These are phyloP conservation scores for Pagrus major DNA, from an alignment of 2,113 vertebrate species.

Conservation along the genomic window DNA sequence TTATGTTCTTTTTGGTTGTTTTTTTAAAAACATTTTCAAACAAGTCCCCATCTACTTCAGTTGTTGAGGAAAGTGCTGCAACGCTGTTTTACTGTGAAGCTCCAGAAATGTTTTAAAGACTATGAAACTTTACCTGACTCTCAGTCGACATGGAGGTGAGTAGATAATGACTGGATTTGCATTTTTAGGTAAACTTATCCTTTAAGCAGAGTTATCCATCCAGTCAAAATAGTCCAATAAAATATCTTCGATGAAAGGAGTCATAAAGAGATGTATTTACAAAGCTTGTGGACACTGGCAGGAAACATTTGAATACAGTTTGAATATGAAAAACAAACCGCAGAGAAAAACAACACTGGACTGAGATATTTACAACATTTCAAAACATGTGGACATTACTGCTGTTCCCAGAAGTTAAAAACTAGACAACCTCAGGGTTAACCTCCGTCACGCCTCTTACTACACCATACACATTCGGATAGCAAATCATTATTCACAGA, in stretches of 20 bases:
- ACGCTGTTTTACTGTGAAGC: no score
- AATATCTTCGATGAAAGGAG: conserved; percentile 10
- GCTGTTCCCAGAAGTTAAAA: not conserved
- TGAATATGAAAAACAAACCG: conserved; percentile 32
- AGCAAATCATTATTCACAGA: conserved; percentile 14
- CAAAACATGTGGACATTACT: not conserved
- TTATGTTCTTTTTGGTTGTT: no score
- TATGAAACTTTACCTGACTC: no score
- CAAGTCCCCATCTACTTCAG: no score
- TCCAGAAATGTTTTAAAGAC: no score
- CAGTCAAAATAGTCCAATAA: not conserved
- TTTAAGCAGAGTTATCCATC: no score
- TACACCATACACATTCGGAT: not conserved
- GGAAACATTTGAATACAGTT: conserved; percentile 17
- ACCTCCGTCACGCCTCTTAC: not conserved
- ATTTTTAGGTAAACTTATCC: no score
- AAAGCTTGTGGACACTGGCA: conserved; percentile 7
- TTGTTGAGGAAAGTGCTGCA: no score
- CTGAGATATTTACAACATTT: conserved; percentile 33
- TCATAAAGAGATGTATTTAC: conserved; percentile 29
- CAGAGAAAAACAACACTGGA: not conserved
- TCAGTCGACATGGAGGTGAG: no score
- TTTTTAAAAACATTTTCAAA: no score
- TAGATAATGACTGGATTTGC: no score
- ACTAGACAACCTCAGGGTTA: not conserved